phyloP scores from a whole-genome alignment of 2,113 vertebrate species.

The Turdus rufiventris region DNA sequence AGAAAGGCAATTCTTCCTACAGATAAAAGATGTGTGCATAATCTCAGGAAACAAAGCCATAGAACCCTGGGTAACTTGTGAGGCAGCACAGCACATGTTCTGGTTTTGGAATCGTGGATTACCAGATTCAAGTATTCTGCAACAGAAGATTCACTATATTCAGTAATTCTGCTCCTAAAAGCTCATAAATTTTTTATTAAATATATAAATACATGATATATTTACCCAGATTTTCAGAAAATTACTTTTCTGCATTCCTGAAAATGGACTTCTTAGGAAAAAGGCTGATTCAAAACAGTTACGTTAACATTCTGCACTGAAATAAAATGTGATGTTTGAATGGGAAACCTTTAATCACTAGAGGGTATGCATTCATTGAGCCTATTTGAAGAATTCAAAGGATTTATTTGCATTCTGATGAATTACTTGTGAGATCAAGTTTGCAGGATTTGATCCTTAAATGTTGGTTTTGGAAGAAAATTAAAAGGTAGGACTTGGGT shows the following conservation, averaged over 20 bases:
- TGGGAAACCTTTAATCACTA: not conserved
- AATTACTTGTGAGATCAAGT: not conserved
- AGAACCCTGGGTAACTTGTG: not conserved
- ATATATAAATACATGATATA: not conserved
- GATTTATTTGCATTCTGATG: not conserved
- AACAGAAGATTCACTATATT: not conserved
- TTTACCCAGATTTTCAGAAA: not conserved
- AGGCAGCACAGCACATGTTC: not conserved
- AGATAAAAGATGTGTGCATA: not conserved
- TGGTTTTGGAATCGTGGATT: not conserved
- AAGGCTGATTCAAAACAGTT: not conserved
- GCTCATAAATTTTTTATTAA: not conserved
- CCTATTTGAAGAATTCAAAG: not conserved
- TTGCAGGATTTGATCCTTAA: not conserved
- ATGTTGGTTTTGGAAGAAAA: not conserved
- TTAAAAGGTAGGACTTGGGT: not conserved
- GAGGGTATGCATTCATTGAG: not conserved
- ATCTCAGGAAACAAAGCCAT: not conserved
- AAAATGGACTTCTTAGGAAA: not conserved
- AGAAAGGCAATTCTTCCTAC: not conserved
- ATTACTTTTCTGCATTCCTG: not conserved
- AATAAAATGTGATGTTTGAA: not conserved
- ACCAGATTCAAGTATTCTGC: not conserved
- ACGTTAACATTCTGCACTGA: not conserved
- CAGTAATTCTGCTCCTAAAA: not conserved